Evolutionary conservation across 2,113 vertebrate genomes (phyloP), one percentile per base, ranked within the genome.

Genomic region (Vidua chalybeata): DNA sequence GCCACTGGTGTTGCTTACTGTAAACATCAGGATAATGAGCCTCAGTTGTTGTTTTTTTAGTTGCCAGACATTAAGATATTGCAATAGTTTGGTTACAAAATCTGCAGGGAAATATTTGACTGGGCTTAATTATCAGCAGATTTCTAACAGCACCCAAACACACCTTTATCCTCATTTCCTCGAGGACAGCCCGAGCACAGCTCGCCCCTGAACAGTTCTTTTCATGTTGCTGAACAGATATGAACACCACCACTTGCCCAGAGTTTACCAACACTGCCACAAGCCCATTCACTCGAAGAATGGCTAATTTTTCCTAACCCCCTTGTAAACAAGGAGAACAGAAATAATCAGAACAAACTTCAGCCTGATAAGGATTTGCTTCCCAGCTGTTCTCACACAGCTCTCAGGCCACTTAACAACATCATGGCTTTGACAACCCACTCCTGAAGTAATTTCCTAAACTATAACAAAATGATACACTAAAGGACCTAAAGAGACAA

Each of bases 1-100:
- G 92, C 75, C 84, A 11, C 68, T 68, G 3, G 20, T 61, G 8
- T 2, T 94, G 94, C 92, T 94, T 93, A 92, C 96, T 93, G 90
- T 96, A 95, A 95, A 93, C 89, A 84, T 1, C n/a, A 41, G 39
- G 61, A 72, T 75, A 92, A 89, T 46, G 81, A 96, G 89, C 73
- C 75, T 41, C 41, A 14, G 58, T 59, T 19, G 30, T 2, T 33
- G 21, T 5, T 41, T 41, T 46, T 21, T 48, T 1, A 21, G 27
- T 23, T 95, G 71, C 54, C 88, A 90, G 52, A 31, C 68, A n/a
- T 14, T 10, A 28, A 8, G 33, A 73, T 69, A 82, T 13, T 55
- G 87, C 87, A 68, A 26, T 6, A 43, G 45, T 22, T 91, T 61
- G 84, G 87, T 87, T 81, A 78, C 33, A 83, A 62, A 74, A 41